These are phyloP conservation scores for Cryptocheilus praepositus DNA, from an alignment of 2,888 invertebrate species.

Conservation along the genomic window DNA sequence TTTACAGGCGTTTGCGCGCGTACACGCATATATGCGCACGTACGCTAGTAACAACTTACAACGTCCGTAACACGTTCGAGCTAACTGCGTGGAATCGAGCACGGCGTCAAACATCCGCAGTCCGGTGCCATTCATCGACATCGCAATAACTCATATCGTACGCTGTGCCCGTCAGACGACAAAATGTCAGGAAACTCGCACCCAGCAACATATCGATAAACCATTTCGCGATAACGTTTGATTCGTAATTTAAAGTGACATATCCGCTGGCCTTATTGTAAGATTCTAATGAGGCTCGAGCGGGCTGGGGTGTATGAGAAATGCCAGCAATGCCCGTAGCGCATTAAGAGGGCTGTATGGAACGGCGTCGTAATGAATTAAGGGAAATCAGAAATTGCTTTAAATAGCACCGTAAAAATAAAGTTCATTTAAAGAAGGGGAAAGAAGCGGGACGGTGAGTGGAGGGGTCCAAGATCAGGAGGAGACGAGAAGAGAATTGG, in stretches of 20 bases:
- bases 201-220: too few species aligned
- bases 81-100: too few species aligned
- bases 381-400: slow-evolving; percentile 74
- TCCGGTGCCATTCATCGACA: too few species aligned
- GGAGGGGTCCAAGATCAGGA: slow-evolving; percentile 25
- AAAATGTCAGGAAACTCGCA: too few species aligned
- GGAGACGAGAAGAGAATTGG: slow-evolving; percentile 29
- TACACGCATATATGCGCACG: too few species aligned
- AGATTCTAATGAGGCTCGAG: not conserved
- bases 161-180: too few species aligned
- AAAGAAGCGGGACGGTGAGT: slow-evolving; percentile 35
- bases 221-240: not conserved
- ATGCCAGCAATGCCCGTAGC: slow-evolving; percentile 50
- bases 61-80: too few species aligned
- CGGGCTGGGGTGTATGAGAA: slow-evolving; percentile 46
- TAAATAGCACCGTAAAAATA: slow-evolving; percentile 72
- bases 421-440: slow-evolving; percentile 65
- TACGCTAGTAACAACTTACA: too few species aligned
- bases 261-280: too few species aligned
- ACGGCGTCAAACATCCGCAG: too few species aligned
- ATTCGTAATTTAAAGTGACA: slow-evolving; percentile 12
- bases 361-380: slow-evolving; percentile 73
- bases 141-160: too few species aligned
- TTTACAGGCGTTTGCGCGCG: too few species aligned
- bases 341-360: slow-evolving; percentile 67